These are phyloP conservation scores for Panurus biarmicus DNA, from an alignment of 2,113 vertebrate genomes.

Conservation along the genomic window DNA sequence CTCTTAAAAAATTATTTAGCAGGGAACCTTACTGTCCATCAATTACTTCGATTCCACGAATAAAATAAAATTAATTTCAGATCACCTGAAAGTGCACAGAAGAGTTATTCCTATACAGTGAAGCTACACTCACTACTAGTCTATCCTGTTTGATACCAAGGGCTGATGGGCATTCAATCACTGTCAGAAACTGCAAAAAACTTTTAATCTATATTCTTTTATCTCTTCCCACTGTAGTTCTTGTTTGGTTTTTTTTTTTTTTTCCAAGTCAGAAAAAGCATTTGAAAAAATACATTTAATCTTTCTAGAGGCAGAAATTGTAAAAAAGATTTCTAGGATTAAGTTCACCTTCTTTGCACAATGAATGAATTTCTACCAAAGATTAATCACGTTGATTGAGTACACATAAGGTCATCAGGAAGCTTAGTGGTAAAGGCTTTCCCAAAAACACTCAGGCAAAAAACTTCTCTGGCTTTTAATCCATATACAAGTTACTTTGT, in stretches of 20 bases:
- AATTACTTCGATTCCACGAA: neutral
- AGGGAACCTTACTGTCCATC: neutral
- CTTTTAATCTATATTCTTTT: neutral
- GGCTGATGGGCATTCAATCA: neutral
- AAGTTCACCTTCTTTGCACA: neutral
- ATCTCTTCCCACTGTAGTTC: neutral
- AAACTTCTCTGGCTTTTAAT: neutral
- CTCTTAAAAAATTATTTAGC: conserved; percentile 28
- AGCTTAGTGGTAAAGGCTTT: neutral
- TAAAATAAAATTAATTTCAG: conserved; percentile 3
- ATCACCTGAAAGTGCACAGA: neutral
- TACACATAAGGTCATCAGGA: neutral
- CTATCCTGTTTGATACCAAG: neutral
- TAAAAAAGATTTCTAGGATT: neutral
- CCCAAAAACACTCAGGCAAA: neutral
- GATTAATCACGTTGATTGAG: neutral
- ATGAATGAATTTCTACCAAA: neutral
- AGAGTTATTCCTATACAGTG: neutral
- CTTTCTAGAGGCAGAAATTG: neutral
- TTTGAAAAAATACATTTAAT: neutral
- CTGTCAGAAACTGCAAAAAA: neutral
- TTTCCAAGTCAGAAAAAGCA: neutral
- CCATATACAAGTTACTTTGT: neutral
- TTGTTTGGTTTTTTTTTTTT: neutral
- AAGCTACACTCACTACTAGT: neutral